Evolutionary conservation across 2,113 vertebrate genomes (phyloP).

Genomic region (Galbula dea): DNA sequence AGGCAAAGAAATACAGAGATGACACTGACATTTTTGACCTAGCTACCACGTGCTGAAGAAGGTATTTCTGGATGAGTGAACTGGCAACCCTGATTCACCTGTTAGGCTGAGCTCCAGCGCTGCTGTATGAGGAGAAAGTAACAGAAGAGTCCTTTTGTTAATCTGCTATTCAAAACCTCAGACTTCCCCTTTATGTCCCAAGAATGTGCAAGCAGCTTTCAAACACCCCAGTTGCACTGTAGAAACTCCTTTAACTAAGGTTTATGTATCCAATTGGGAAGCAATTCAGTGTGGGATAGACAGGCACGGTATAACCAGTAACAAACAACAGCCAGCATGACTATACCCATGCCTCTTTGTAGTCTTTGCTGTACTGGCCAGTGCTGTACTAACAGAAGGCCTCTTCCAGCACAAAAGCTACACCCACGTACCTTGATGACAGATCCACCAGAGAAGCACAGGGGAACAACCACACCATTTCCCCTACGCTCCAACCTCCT

Average conservation of each 20-base stretch:
- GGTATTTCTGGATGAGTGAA: not conserved
- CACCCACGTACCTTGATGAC: not conserved
- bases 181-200: not conserved
- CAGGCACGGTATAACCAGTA: not conserved
- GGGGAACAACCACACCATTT: accelerated
- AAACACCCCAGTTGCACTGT: not conserved
- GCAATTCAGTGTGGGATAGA: not conserved
- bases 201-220: not conserved
- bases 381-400: too few relatives aligned
- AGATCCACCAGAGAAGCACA: not conserved
- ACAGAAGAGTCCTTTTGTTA: not conserved
- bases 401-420: not conserved
- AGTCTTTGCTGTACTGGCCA: not conserved
- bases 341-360: not conserved
- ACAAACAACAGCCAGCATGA: not conserved
- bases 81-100: not conserved
- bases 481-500: accelerated
- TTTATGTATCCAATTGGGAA: not conserved
- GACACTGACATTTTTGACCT: not conserved
- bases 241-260: not conserved
- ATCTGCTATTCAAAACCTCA: not conserved
- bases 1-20: not conserved
- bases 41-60: not conserved
- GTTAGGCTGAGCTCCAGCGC: not conserved
- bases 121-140: not conserved